phyloP scores from a whole-genome alignment of 2,113 vertebrate species.

The Psittacula cyanocephala region DNA sequence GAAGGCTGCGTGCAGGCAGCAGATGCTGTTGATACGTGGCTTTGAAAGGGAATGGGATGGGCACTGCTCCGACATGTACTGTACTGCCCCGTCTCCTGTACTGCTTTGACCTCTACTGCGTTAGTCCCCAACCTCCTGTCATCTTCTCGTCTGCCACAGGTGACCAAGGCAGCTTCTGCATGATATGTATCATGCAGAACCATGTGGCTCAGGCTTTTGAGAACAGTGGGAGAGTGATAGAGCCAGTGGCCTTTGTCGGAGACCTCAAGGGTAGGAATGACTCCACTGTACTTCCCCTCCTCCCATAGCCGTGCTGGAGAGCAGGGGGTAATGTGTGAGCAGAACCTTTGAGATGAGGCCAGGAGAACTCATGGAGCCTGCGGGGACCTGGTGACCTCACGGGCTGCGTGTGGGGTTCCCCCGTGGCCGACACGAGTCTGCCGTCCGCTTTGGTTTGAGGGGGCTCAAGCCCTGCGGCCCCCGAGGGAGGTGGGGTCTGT shows the following conservation, averaged over 20 bases:
- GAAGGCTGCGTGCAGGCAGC: neutral
- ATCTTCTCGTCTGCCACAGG: slow-evolving; percentile 70
- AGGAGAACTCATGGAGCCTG: neutral
- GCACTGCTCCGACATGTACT: neutral
- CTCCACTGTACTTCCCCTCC: neutral
- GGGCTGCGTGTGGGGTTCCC: neutral
- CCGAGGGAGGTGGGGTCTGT: neutral
- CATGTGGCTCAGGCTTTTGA: slow-evolving; percentile 92
- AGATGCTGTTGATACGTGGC: neutral
- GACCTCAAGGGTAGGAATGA: slow-evolving; percentile 91
- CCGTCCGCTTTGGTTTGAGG: neutral
- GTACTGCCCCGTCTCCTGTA: neutral
- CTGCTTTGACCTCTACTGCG: neutral
- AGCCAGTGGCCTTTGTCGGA: slow-evolving; percentile 90
- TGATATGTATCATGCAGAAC: slow-evolving; percentile 97
- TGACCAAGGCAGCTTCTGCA: slow-evolving; percentile 92
- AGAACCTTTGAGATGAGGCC: neutral
- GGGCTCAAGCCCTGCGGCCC: neutral
- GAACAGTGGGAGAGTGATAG: slow-evolving; percentile 92
- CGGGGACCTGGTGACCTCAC: neutral
- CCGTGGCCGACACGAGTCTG: rapidly evolving
- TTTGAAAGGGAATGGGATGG: neutral
- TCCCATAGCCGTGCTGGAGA: rapidly evolving
- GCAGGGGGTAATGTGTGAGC: neutral
- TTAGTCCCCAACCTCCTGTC: rapidly evolving